A percentile compares a stretch with the other conserved stretches of the same genome.
Conservation (phyloP, 2,797 vertebrate species). For the Threskiornis aethiopicus region DNA sequence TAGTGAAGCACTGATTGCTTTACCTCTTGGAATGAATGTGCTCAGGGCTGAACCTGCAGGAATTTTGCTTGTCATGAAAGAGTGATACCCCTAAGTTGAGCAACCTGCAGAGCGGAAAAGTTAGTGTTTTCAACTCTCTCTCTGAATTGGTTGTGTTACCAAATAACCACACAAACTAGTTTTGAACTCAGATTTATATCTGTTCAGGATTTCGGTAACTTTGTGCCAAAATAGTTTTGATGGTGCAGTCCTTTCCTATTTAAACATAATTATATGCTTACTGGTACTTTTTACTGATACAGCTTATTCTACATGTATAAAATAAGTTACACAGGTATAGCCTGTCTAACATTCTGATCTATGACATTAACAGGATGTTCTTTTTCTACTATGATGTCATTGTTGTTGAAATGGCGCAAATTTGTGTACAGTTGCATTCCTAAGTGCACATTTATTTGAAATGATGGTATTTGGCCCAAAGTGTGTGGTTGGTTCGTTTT, state of each 20-base stretch:
- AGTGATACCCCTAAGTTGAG: neutral
- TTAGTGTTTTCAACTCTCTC: neutral
- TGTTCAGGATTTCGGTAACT: neutral
- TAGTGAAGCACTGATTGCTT: neutral
- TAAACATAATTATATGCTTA: neutral
- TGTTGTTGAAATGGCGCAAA: neutral
- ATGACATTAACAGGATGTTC: neutral
- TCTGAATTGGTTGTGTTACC: neutral
- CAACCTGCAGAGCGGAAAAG: neutral
- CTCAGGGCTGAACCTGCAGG: neutral
- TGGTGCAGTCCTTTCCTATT: neutral
- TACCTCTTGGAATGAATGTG: neutral
- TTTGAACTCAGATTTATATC: neutral
- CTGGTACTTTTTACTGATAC: neutral
- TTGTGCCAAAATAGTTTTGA: neutral
- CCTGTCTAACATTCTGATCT: neutral
- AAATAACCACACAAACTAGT: neutral
- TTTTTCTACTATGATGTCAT: neutral
- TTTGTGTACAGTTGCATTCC: neutral
- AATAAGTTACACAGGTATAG: neutral
- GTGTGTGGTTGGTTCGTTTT: neutral
- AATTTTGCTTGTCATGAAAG: neutral
- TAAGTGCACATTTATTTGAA: neutral
- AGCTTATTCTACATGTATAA: fast-evolving
- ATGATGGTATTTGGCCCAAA: neutral